A percentile compares a stretch with the other conserved stretches of the same genome.
Evolutionary conservation across 2,113 vertebrate genomes (phyloP).

Genomic region (Leuciscus idus): DNA sequence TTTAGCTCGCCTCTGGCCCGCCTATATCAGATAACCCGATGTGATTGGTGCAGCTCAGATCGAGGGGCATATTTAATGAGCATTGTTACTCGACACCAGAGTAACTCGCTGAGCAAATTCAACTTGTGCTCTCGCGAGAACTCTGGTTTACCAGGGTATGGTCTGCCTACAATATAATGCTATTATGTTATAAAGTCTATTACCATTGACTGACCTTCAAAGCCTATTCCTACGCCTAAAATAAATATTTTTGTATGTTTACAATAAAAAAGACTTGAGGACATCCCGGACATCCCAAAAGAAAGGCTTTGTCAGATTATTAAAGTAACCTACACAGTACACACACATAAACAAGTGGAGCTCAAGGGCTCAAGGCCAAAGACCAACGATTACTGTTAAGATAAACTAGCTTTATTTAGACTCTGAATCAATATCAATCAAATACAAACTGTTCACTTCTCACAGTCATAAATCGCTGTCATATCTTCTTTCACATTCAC

Average conservation of each 20-base stretch:
- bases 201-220: neutral
- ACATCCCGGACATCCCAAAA: neutral
- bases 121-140: too few species aligned
- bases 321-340: neutral
- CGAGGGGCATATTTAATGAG: too few species aligned
- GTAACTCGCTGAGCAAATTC: too few species aligned
- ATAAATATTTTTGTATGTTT: neutral
- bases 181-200: neutral
- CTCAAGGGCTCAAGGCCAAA: constrained; percentile 2
- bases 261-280: neutral
- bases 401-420: constrained; percentile 33
- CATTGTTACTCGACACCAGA: too few species aligned
- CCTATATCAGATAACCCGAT: too few species aligned
- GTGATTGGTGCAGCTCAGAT: too few species aligned
- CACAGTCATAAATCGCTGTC: constrained; percentile 22
- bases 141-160: too few species aligned
- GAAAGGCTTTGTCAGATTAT: neutral
- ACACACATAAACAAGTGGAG: neutral
- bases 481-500: neutral
- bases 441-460: constrained; percentile 20
- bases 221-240: neutral
- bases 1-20: too few species aligned
- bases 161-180: neutral
- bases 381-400: constrained; percentile 34
- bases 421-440: constrained; percentile 42